Base-by-base conservation (phyloP, 2,888 invertebrate species). In the Apomyelois bistriatella region DNA sequence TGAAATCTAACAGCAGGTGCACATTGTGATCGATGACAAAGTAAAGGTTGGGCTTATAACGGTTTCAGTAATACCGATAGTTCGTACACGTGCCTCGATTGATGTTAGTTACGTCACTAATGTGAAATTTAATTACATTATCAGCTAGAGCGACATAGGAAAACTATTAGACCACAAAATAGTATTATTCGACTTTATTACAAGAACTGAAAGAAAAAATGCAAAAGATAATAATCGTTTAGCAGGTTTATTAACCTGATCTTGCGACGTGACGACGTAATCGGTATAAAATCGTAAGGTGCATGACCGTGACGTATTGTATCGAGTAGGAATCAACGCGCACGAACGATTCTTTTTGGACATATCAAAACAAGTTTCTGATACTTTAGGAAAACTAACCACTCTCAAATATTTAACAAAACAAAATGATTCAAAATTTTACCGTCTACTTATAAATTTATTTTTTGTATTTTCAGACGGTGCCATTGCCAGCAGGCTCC, bases 401-500 rank as follows among this genome's bases (percentile, higher is more conserved):
- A 5, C 22, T 3, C 22, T 22, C 5, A 22, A 22, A 22, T 3
- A 22, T 22, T 22, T 22, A 2, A 22, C 22, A 22, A 22, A 22
- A n/a, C n/a, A n/a, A n/a, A n/a, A n/a, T n/a, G n/a, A n/a, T n/a
- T n/a, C n/a, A n/a, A n/a, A n/a, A n/a, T n/a, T n/a, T n/a, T n/a
- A n/a, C n/a, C n/a, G 22, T 22, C 22, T 22, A 22, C 2, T 22
- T 22, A n/a, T n/a, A n/a, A n/a, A n/a, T n/a, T n/a, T n/a, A n/a
- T n/a, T n/a, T n/a, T n/a, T n/a, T n/a, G n/a, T n/a, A n/a, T n/a
- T 93, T 93, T 61, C 93, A 94, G 94, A 94, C 94, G 70, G 88
- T 93, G 62, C 93, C 93, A 52, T 76, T 95, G 67, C 94, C 93
- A 48, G 93, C 93, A 42, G 93, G 92, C 15, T 93, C 94, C 42